These are phyloP conservation scores for Volucella inflata DNA, from an alignment of 2,888 invertebrate genomes.

Conservation along the genomic window DNA sequence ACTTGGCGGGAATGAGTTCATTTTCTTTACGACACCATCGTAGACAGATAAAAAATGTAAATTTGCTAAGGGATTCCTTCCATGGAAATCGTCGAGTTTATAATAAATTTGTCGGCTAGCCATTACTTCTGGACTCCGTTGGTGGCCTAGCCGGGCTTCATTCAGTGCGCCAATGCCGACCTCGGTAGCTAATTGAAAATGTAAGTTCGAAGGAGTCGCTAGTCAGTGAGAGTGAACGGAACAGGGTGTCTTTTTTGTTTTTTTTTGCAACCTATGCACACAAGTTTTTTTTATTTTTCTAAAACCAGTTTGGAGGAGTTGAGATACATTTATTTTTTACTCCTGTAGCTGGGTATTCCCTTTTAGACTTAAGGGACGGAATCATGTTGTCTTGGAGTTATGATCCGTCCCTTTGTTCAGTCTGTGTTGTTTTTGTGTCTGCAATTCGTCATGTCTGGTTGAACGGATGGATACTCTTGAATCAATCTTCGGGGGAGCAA, in stretches of 20 bases:
- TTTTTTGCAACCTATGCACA: slow-evolving; percentile 19
- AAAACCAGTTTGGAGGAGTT: slow-evolving; percentile 24
- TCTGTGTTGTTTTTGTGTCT: slow-evolving; percentile 8
- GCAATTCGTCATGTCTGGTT: slow-evolving; percentile 33
- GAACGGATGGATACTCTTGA: slow-evolving; percentile 27
- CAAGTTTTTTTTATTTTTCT: neutral
- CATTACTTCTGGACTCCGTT: neutral
- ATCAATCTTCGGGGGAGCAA: neutral
- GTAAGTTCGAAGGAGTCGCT: slow-evolving; percentile 21
- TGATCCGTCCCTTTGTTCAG: slow-evolving; percentile 7
- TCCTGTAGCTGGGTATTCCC: neutral
- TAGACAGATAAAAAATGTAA: slow-evolving; percentile 47
- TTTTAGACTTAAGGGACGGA: neutral
- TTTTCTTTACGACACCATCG: slow-evolving; percentile 48
- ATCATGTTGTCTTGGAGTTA: slow-evolving; percentile 38
- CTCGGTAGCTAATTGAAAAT: slow-evolving; percentile 62
- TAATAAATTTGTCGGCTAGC: slow-evolving; percentile 56
- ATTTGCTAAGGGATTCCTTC: slow-evolving; percentile 43
- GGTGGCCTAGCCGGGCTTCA: slow-evolving; percentile 1
- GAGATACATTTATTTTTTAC: slow-evolving; percentile 6
- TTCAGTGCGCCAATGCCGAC: slow-evolving; percentile 13
- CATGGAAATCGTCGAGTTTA: slow-evolving; percentile 28
- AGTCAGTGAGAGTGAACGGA: slow-evolving; percentile 37
- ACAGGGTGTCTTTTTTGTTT: slow-evolving; percentile 29
- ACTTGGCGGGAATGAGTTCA: slow-evolving; percentile 22